These are phyloP conservation scores for Hyposoter dolosus DNA, from an alignment of 2,888 invertebrate genomes.

Conservation along the genomic window DNA sequence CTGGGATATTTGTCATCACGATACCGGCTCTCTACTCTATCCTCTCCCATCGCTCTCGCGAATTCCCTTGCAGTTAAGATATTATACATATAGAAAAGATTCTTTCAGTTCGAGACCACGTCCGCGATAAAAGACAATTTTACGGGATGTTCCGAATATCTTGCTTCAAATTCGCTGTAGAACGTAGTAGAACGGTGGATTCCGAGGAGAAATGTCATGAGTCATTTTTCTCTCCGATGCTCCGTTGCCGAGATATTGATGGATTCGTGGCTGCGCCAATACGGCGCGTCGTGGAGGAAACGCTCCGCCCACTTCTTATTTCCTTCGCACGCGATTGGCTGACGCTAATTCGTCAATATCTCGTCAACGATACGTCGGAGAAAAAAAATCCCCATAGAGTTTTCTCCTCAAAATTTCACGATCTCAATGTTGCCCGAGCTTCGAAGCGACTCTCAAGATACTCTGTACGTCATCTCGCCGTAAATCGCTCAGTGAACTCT, in stretches of 20 bases:
- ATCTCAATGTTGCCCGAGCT: background rate
- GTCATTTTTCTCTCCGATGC: background rate
- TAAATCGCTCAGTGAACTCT: conserved; percentile 38
- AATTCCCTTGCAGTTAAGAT: conserved; percentile 28
- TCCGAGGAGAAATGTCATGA: background rate
- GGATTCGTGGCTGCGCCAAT: background rate
- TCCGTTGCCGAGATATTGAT: background rate
- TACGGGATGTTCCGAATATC: background rate
- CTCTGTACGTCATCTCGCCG: conserved; percentile 26
- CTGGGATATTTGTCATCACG: conserved; percentile 72
- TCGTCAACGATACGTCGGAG: background rate
- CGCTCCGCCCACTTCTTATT: background rate
- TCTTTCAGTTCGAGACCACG: conserved; percentile 36
- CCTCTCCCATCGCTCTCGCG: conserved; percentile 17
- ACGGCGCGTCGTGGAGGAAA: background rate
- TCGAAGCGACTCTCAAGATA: background rate
- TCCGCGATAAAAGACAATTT: conserved; percentile 7
- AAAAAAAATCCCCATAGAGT: background rate
- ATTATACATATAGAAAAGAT: conserved; percentile 14
- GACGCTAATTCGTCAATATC: background rate
- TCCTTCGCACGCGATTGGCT: background rate
- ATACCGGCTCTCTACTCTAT: conserved; percentile 41
- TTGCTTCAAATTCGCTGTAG: background rate
- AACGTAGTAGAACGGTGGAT: background rate
- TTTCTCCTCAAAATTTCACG: background rate